phyloP scores from a whole-genome alignment of 2,888 invertebrate species.

The Trachelus stipa region DNA sequence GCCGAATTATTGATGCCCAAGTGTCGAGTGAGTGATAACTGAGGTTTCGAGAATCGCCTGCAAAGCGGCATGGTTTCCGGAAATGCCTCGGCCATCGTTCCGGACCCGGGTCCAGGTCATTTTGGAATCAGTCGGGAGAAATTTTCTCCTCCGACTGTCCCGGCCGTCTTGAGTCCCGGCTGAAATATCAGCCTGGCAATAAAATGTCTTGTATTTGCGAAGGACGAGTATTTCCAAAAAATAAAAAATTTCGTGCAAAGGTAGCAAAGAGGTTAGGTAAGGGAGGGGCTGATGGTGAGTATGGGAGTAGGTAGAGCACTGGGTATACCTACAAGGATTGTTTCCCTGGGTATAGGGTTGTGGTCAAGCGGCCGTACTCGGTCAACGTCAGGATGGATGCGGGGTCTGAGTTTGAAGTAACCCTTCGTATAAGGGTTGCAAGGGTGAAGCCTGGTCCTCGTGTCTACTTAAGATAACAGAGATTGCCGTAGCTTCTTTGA shows the following conservation, averaged over 20 bases:
- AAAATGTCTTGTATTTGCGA: too few species aligned
- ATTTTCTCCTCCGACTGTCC: too few species aligned
- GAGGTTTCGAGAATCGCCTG: conserved; percentile 26
- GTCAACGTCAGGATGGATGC: conserved; percentile 49
- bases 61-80: too few species aligned
- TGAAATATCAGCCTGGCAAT: too few species aligned
- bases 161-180: too few species aligned
- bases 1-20: conserved; percentile 39
- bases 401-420: conserved; percentile 41
- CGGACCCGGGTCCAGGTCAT: too few species aligned
- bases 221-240: too few species aligned
- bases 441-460: conserved; percentile 14
- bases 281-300: too few species aligned
- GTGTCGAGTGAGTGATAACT: conserved; percentile 39
- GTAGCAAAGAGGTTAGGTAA: too few species aligned
- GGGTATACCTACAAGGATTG: background rate
- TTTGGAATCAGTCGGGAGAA: too few species aligned
- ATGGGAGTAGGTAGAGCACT: too few species aligned
- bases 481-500: conserved; percentile 49
- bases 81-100: too few species aligned
- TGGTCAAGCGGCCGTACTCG: conserved; percentile 36
- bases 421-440: conserved; percentile 26
- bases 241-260: conserved; percentile 12
- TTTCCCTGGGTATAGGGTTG: background rate
- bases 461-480: conserved; percentile 60